Evolutionary conservation across 1,140 invertebrate species (phyloP).

Genomic region (Hetaerina americana): DNA sequence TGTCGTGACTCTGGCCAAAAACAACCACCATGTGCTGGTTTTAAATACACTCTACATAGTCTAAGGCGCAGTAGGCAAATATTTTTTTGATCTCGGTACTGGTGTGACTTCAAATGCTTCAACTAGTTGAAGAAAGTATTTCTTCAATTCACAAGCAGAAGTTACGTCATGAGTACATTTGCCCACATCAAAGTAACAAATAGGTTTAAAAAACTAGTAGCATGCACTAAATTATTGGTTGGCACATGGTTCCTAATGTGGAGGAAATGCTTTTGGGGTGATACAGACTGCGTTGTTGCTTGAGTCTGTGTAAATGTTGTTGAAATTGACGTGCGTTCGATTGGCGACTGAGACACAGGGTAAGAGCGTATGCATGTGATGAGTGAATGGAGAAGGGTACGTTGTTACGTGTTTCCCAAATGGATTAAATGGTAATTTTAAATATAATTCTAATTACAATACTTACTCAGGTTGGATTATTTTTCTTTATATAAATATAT

Average conservation of each 20-base stretch:
- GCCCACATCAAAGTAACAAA: slow-evolving; percentile 1
- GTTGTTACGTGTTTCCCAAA: slow-evolving; percentile 5
- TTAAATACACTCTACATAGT: slow-evolving; percentile 89
- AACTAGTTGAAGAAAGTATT: background rate
- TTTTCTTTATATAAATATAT: too few species aligned
- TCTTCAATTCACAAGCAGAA: too few species aligned
- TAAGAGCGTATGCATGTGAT: background rate
- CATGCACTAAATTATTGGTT: slow-evolving; percentile 10
- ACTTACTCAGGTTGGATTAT: slow-evolving; percentile 15
- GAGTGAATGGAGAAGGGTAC: slow-evolving; percentile 1
- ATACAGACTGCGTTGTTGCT: slow-evolving; percentile 1
- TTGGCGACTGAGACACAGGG: background rate
- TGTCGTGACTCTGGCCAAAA: slow-evolving; percentile 93
- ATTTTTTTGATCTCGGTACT: background rate
- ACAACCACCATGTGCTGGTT: slow-evolving; percentile 94
- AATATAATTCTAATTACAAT: slow-evolving; percentile 13
- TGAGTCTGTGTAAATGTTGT: background rate
- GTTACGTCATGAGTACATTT: background rate
- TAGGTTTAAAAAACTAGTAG: background rate
- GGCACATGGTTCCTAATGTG: slow-evolving; percentile 15
- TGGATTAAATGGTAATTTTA: slow-evolving; percentile 6
- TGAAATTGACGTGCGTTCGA: background rate
- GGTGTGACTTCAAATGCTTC: background rate
- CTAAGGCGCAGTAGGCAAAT: slow-evolving; percentile 34
- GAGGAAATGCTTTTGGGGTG: background rate